Percentiles rank a stretch among this genome's conserved stretches.
phyloP scores from a whole-genome alignment of 2,797 vertebrate species.

The Lagorchestes hirsutus region DNA sequence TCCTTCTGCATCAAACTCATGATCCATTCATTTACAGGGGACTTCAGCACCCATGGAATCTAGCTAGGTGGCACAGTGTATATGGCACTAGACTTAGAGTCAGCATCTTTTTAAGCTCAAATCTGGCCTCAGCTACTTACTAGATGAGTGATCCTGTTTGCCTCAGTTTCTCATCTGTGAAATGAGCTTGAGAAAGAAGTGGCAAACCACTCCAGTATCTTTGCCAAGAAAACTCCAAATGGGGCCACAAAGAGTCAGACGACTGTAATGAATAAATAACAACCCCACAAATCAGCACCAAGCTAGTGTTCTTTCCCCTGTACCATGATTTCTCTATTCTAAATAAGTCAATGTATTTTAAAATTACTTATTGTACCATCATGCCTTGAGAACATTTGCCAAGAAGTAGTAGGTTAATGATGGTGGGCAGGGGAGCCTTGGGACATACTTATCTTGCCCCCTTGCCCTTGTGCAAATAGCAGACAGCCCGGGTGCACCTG shows the following conservation, averaged over 20 bases:
- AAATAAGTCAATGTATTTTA: not conserved
- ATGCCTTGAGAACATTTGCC: slow-evolving; percentile 52
- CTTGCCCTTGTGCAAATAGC: slow-evolving; percentile 60
- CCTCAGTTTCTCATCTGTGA: not conserved
- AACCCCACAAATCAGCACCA: not conserved
- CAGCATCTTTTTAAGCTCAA: not conserved
- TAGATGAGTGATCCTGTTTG: not conserved
- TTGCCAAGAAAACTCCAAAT: not conserved
- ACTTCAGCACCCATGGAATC: not conserved
- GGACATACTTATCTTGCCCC: not conserved
- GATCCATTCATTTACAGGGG: not conserved
- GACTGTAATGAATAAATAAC: not conserved
- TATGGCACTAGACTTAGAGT: not conserved
- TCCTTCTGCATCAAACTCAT: not conserved
- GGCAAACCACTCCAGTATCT: not conserved
- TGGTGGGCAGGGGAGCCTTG: not conserved
- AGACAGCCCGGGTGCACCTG: slow-evolving; percentile 12
- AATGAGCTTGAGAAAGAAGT: not conserved
- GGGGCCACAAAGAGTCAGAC: not conserved
- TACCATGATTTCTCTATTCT: not conserved
- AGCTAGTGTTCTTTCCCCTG: not conserved
- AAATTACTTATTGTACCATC: slow-evolving; percentile 42
- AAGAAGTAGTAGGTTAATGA: slow-evolving; percentile 41
- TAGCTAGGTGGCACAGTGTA: not conserved
- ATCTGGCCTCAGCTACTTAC: not conserved